Percentiles rank a stretch among this genome's conserved stretches.
Evolutionary conservation across 2,113 vertebrate genomes (phyloP).

Genomic region (Lophotis ruficrista): DNA sequence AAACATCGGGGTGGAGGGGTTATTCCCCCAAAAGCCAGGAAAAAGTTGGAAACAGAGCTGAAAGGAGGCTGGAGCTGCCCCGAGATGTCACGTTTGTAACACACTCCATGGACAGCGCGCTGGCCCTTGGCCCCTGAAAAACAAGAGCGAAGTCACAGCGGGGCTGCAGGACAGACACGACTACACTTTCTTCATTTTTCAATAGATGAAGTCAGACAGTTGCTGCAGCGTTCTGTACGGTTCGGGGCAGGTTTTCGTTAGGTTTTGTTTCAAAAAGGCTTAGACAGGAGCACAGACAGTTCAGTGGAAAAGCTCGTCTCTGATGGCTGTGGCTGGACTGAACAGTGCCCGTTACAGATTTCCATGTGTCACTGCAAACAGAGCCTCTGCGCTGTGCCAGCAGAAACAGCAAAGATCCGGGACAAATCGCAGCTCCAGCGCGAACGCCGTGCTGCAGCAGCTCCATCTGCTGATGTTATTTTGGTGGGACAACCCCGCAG

Average conservation of each 20-base stretch:
- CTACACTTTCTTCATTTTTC: not conserved
- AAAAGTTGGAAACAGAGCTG: not conserved
- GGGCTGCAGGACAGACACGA: not conserved
- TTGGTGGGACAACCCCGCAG: not conserved
- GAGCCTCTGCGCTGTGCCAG: not conserved
- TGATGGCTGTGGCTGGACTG: not conserved
- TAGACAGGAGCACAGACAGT: not conserved
- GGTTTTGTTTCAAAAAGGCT: not conserved
- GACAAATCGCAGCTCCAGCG: not conserved
- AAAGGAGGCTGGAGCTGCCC: not conserved
- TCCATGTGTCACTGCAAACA: not conserved
- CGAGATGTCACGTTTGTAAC: not conserved
- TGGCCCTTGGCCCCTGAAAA: not conserved
- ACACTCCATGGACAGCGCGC: not conserved
- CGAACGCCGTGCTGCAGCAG: not conserved
- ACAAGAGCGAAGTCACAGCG: not conserved
- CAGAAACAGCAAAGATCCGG: not conserved
- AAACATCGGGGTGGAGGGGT: not conserved
- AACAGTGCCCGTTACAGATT: not conserved
- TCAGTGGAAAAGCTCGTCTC: not conserved
- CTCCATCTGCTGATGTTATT: not conserved
- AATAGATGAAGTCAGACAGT: not conserved
- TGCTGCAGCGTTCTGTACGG: not conserved
- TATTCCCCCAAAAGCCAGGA: conserved; percentile 9
- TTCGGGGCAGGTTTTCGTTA: not conserved